Base-by-base conservation (phyloP, 2,888 invertebrate genomes). In the Molanna angustata region DNA sequence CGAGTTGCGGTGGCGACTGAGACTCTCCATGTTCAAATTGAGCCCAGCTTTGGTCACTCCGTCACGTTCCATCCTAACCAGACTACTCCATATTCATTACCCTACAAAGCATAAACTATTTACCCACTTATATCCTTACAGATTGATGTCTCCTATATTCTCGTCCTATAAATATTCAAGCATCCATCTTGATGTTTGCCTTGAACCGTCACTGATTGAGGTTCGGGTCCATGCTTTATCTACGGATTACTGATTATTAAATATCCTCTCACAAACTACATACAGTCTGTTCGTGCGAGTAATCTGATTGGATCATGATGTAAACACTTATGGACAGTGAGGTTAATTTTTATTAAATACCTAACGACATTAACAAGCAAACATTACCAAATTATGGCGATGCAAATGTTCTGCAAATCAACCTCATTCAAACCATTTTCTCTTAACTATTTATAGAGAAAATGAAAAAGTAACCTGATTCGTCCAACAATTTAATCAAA, bases 91-190 rank as follows among this genome's bases (percentile, higher is more conserved):
- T 54, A 52, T 54, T 57, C 57, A 54, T 58, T 53, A 58, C 41
- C 49, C 49, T 41, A 44, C 45, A 31, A 31, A 32, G 47, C 45
- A 52, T 54, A 51, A 54, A 54, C 57, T 54, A 57, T 57, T 54
- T 54, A 52, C 50, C 52, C 52, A 52, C 57, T 57, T 55, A 58
- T 58, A 51, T 49, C 52, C 52, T 37, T 17, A 39, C 50, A 55
- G 58, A 58, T 58, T 55, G 58, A 58, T 58, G 58, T 47, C 52
- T 41, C 39, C 47, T 52, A 56, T 55, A 55, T 50, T 41, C 49
- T 37, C 22, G 53, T 40, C 50, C 50, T 43, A 55, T 58, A 55
- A 58, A 58, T 58, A 58, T 58, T 55, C 55, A 54, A 41, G 49
- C 54, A 21, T 48, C 45, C 51, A 35, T 35, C 49, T 42, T 40